Base-by-base conservation (phyloP, 2,888 invertebrate species). In the Charanyca ferruginea region DNA sequence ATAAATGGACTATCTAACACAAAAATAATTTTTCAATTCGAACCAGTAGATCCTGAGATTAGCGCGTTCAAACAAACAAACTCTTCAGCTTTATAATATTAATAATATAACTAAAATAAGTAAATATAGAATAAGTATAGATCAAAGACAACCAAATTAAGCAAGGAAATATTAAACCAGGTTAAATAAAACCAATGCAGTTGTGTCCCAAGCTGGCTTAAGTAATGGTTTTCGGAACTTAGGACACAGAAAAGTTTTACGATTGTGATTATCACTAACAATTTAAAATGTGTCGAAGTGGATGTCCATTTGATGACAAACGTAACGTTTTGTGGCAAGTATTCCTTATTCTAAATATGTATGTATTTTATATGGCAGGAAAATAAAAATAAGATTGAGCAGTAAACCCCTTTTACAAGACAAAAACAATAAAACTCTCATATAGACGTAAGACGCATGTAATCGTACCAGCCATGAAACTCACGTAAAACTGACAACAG, bases 351-450 rank as follows among this genome's bases (percentile, higher is more conserved):
- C 16, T 11, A 8, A 11, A 38, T 32, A 16, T 2, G 16, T 3
- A 20, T 38, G 41, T 44, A 54, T 55, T 55, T 42, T 49, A 28
- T 47, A n/a, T 42, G 13, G 13, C 28, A 59, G 47, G 41, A 45
- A 79, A 61, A 67, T 60, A 63, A 66, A 80, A 77, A 54, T 41
- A 51, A 66, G 62, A 77, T 77, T 71, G 73, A 66, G 77, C 73
- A 44, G 62, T 80, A 80, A 77, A 80, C 62, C 73, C 73, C 63
- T 80, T 77, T 66, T 60, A 77, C 60, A 80, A 62, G 61, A 77
- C 78, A 72, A 72, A 52, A 58, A 62, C 73, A 80, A 60, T 80
- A 77, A 80, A 77, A 66, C 58, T 52, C 78, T 71, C 49, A 48
- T 59, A 58, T 66, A 66, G 59, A 58, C 66, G 55, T 77, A 80